Evolutionary conservation across 1,140 invertebrate species (phyloP).

Genomic region (Aricia agestis): DNA sequence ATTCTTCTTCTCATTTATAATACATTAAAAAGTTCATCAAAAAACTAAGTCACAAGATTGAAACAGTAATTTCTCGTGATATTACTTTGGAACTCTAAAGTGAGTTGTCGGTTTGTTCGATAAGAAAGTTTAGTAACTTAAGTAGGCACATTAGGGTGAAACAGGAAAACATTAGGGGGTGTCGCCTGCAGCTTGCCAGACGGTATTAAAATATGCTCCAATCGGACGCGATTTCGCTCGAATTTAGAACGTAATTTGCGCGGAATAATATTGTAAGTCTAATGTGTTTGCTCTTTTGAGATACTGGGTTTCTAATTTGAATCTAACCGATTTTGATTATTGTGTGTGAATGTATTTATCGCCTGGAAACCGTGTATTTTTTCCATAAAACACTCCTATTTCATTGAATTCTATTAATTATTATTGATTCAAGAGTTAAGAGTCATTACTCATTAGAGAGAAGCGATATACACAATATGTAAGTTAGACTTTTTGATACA

Average conservation of each 20-base stretch:
- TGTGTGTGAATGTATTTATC: too few species aligned
- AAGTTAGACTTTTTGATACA: too few species aligned
- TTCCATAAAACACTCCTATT: too few species aligned
- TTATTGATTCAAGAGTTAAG: too few species aligned
- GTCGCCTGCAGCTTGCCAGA: slow-evolving; percentile 57
- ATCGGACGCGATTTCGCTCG: slow-evolving; percentile 50
- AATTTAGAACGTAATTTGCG: slow-evolving; percentile 44
- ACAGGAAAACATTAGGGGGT: slow-evolving; percentile 47
- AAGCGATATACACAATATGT: too few species aligned
- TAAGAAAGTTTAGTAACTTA: slow-evolving; percentile 23
- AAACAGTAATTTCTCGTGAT: slow-evolving; percentile 19
- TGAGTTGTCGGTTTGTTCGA: slow-evolving; percentile 22
- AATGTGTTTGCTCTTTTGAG: slow-evolving; percentile 32
- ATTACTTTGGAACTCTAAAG: slow-evolving; percentile 20
- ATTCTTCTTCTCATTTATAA: slow-evolving; percentile 6
- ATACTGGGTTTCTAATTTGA: slow-evolving; percentile 10
- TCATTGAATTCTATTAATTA: too few species aligned
- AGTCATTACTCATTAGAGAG: too few species aligned
- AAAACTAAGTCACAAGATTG: slow-evolving; percentile 20
- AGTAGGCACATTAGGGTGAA: slow-evolving; percentile 21
- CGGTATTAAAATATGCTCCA: slow-evolving; percentile 66
- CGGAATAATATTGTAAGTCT: slow-evolving; percentile 49
- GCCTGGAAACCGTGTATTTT: too few species aligned
- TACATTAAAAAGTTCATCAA: slow-evolving; percentile 8
- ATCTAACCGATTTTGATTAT: slow-evolving; percentile 23